Base-by-base conservation (phyloP, 2,888 invertebrate genomes). In the Drosophila hawaiiensis region DNA sequence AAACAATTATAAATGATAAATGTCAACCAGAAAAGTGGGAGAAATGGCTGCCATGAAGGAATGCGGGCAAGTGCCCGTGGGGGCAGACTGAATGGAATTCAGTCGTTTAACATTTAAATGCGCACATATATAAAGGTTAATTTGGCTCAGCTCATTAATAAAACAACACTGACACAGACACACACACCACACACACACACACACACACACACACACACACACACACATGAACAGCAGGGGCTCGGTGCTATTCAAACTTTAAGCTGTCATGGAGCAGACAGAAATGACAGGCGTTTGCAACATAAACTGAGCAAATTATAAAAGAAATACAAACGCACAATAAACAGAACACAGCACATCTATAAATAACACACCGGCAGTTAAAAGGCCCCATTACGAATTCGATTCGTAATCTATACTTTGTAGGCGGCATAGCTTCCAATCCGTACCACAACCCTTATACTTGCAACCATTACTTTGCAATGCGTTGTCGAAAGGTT, bases 1-100 rank as follows among this genome's bases (percentile, higher is more conserved):
- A 83, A 85, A 88, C 89, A 90, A 90, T 85, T 85, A 85, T 90
- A 88, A 85, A 85, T 85, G 89, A 88, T 85, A 88, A 88, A 85
- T 90, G 89, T 71, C 73, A 73, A 50, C 69, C 61, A 39, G 63
- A 67, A 50, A 66, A 49, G 52, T 52, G 64, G 41, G 53, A 50
- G 41, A 55, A 29, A 43, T 22, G 28, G 14, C 29, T 9, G 35
- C 14, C 43, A 69, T 14, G 37, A 52, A 28, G 55, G 59, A 16
- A 25, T 50, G 37, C 54, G 41, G 29, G n/a, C n/a, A 35, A 35
- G 33, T 28, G 61, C 28, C 33, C 22, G 50, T 55, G 53, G 47
- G 53, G 50, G 47, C 28, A 25, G 5, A 5, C 5, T 16, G 35
- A 35, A 35, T 35, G 55, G 33, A 39, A 29, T 47, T 58, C 74